Evolutionary conservation across 1,140 invertebrate species (phyloP), one percentile per base, ranked within the genome.

Genomic region (Trichoplusia ni): DNA sequence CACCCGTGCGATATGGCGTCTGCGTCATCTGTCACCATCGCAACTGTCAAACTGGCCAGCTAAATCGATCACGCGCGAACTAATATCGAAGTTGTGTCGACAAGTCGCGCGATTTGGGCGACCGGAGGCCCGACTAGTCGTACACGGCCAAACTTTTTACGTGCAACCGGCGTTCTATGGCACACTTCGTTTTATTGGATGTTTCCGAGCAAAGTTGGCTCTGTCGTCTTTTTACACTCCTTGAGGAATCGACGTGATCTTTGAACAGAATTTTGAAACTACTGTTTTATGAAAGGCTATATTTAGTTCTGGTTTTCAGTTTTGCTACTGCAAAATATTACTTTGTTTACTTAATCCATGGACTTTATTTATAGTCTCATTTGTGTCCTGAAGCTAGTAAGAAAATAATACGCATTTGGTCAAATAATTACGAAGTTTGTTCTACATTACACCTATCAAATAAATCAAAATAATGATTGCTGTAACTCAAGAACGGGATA

Each of bases 11-110:
- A 81, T 87, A 81, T 82, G 81, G 81, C 74, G 65, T 75, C 73
- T 73, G 70, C 81, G 77, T 84, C 85, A 88, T 88, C 85, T 81
- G 82, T 88, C 82, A 84, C 82, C 69, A 85, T 85, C 82, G 75
- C 62, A 86, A 85, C 82, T 88, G 85, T 86, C 85, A 82, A 82
- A 84, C 77, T 82, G 76, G 75, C 68, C 75, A 72, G 81, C 73
- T 75, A 73, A 77, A 88, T 85, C 85, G 84, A 88, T 88, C 85
- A 88, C 83, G 79, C 67, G 75, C 73, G 68, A 88, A 88, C 83
- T 88, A 88, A 88, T 88, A 86, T 85, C 81, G 73, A 86, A 86
- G 83, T 86, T 84, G 74, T 58, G 82, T 64, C 69, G 67, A 80
- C 78, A 78, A 81, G 80, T 81, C 73, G 79, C 31, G 67, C 56